phyloP scores from a whole-genome alignment of 2,113 vertebrate species.

The Ondatra zibethicus region DNA sequence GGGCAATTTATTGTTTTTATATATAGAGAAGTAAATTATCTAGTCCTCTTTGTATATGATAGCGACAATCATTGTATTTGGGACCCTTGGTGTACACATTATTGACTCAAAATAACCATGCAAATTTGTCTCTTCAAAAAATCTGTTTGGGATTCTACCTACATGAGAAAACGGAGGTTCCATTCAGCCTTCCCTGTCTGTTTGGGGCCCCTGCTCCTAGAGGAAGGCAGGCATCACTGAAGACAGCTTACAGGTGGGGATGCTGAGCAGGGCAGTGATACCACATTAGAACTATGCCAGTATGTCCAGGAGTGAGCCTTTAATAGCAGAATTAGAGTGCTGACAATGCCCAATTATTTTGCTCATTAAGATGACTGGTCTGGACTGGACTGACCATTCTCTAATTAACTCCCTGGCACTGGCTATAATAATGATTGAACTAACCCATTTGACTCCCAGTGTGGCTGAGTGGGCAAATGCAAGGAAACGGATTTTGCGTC shows the following conservation, averaged over 20 bases:
- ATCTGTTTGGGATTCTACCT: background rate
- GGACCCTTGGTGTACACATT: background rate
- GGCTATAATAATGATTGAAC: slow-evolving; percentile 70
- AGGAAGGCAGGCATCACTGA: background rate
- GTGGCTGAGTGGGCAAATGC: slow-evolving; percentile 14
- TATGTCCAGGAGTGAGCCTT: background rate
- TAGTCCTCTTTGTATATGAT: background rate
- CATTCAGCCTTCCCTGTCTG: background rate
- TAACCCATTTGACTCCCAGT: slow-evolving; percentile 51
- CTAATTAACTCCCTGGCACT: slow-evolving; percentile 72
- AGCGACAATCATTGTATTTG: too few species aligned
- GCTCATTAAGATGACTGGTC: slow-evolving; percentile 67
- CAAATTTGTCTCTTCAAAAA: background rate
- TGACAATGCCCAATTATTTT: slow-evolving; percentile 59
- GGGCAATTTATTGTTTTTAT: too few species aligned
- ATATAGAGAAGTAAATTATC: background rate
- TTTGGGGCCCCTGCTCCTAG: background rate
- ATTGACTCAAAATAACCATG: background rate
- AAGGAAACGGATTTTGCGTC: slow-evolving; percentile 33
- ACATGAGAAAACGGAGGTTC: background rate
- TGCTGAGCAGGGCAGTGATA: accelerated
- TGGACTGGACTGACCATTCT: slow-evolving; percentile 50
- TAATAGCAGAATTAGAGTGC: slow-evolving; percentile 19
- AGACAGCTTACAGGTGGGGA: background rate
- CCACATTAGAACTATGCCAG: background rate